These are phyloP conservation scores for Leucophora obtusa DNA, from an alignment of 2,888 invertebrate species.

Conservation along the genomic window DNA sequence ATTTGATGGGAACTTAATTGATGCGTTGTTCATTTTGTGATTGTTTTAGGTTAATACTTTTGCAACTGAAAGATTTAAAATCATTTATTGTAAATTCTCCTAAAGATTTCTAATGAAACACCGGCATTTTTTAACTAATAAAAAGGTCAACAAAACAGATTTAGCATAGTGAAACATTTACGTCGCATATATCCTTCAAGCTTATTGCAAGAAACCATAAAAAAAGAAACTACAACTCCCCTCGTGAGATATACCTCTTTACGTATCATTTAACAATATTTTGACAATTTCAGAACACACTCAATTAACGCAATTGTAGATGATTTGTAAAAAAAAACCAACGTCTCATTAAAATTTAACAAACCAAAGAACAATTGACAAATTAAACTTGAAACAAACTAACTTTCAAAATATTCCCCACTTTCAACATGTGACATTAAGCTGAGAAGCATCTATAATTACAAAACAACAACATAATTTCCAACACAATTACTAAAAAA, in stretches of 20 bases:
- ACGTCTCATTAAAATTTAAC: constrained; percentile 74
- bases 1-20: neutral
- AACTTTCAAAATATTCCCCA: neutral
- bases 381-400: constrained; percentile 33
- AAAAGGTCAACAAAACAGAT: too few species aligned
- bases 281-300: neutral
- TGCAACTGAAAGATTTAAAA: too few species aligned
- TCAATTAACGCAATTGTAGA: neutral
- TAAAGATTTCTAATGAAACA: too few species aligned
- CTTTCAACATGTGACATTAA: constrained; percentile 15
- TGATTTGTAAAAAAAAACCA: constrained; percentile 25
- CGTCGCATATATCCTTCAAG: too few species aligned
- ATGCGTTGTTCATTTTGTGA: constrained; percentile 30
- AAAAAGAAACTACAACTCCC: too few species aligned
- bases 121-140: too few species aligned
- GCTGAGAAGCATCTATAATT: constrained; percentile 37
- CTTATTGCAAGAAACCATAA: too few species aligned
- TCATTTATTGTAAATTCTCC: too few species aligned
- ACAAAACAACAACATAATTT: constrained; percentile 10
- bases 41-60: neutral
- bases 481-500: constrained; percentile 16
- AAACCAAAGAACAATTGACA: constrained; percentile 69
- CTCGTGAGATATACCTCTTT: too few species aligned
- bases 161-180: too few species aligned
- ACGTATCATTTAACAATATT: neutral